Evolutionary conservation across 2,888 invertebrate species (phyloP).

Genomic region (Galerucella pusilla): DNA sequence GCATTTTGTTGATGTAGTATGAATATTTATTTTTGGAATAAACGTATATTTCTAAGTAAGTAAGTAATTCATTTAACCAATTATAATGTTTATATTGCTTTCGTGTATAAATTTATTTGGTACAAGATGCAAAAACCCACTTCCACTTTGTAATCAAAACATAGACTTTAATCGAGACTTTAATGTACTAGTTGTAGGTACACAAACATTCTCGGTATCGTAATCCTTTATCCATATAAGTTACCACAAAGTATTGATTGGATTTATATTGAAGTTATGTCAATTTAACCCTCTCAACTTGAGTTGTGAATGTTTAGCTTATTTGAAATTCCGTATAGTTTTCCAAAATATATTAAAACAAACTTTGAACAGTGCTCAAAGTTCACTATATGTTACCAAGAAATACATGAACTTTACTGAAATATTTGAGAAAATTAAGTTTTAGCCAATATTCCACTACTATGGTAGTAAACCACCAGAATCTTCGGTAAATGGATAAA

Average conservation of each 20-base stretch:
- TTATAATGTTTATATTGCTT: not conserved
- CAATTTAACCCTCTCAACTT: not conserved
- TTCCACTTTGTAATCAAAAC: not conserved
- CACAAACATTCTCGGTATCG: not conserved
- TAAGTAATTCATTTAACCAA: not conserved
- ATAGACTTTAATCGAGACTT: not conserved
- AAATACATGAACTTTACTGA: slow-evolving; percentile 2
- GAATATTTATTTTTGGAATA: slow-evolving; percentile 62
- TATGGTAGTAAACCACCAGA: not conserved
- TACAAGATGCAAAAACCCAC: not conserved
- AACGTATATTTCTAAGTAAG: too few species aligned
- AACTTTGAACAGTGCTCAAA: slow-evolving; percentile 16
- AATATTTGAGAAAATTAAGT: slow-evolving; percentile 7
- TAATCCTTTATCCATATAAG: not conserved
- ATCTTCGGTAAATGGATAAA: not conserved
- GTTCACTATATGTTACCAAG: slow-evolving; percentile 11
- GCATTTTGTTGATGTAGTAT: slow-evolving; percentile 76
- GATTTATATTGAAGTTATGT: not conserved
- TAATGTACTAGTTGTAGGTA: not conserved
- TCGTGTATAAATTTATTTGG: not conserved
- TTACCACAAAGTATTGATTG: not conserved
- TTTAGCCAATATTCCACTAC: slow-evolving; percentile 3
- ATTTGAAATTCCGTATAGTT: slow-evolving; percentile 22
- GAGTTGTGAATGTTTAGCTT: slow-evolving; percentile 6
- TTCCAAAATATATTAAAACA: slow-evolving; percentile 23